Base-by-base conservation (phyloP, 2,113 vertebrate species). In the Anoura caudifer region DNA sequence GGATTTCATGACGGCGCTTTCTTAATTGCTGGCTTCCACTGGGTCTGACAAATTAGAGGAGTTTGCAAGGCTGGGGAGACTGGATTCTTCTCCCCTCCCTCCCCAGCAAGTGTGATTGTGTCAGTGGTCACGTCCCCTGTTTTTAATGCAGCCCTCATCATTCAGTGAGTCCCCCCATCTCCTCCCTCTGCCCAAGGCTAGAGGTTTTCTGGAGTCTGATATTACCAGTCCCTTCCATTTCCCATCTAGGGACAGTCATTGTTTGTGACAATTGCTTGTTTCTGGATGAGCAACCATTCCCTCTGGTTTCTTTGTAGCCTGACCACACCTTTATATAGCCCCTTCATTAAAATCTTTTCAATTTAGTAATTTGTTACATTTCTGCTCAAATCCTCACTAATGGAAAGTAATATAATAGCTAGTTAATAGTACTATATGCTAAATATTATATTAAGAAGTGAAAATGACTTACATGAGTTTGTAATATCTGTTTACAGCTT, bases 201-300 rank as follows among this genome's bases (percentile, higher is more conserved):
- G 14, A 45, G 61, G 14, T 33, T 91, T 41, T 65, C 41, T 87
- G 26, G 13, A 61, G 79, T 73, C 47, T 75, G 10, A 4, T 69
- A 54, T 47, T 17, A 17, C 20, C 12, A 11, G n/a, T n/a, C 13
- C 3, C 14, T 86, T 36, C 12, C 28, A 3, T 43, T 41, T 87
- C 16, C 2, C 15, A 1, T 79, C 2, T 1, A 72, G 36, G 2
- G 13, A 22, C 56, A 24, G 3, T 50, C 5, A 33, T 1, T 61
- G 4, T 59, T 63, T 61, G 28, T 17, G 24, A 61, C 45, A 67
- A 5, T 33, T 61, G 33, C 13, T 90, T 67, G 19, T 84, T 70
- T 6, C 28, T 54, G 17, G 10, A 17, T 45, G 9, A 54, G 16
- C 31, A 67, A 4, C 26, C 43, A 43, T 75, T 83, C 20, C 26